Evolutionary conservation across 2,797 vertebrate species (phyloP).

Genomic region (Lindbergichthys nudifrons): DNA sequence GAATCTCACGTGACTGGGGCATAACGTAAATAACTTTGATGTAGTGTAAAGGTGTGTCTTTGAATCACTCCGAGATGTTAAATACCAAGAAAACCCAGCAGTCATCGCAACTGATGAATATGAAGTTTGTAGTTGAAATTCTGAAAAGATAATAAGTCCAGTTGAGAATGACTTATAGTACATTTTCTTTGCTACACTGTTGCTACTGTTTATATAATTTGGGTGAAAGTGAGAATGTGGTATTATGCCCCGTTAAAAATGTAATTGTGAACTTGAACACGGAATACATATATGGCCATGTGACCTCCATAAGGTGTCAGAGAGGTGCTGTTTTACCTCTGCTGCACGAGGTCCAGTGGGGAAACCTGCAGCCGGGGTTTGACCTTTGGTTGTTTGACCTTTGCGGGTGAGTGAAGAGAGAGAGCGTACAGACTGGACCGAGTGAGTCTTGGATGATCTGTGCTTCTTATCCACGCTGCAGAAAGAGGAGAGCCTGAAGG

Average conservation of each 20-base stretch:
- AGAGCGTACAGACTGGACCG: conserved; percentile 30
- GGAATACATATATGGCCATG: neutral
- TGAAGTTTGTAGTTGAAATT: neutral
- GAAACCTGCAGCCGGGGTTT: conserved; percentile 14
- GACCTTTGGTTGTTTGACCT: conserved; percentile 33
- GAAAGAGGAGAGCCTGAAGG: conserved; percentile 54
- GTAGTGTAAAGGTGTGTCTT: conserved; percentile 13
- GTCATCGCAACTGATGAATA: neutral
- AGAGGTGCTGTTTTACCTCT: conserved; percentile 66
- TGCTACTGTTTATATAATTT: neutral
- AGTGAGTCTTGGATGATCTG: conserved; percentile 30
- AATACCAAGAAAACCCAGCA: conserved; percentile 31
- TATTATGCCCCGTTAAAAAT: neutral
- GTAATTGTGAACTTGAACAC: conserved; percentile 1
- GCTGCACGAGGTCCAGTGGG: conserved; percentile 12
- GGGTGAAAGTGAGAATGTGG: neutral
- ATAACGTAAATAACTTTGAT: conserved; percentile 20
- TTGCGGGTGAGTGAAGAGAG: conserved; percentile 22
- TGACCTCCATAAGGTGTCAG: neutral
- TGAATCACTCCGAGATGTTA: conserved; percentile 39
- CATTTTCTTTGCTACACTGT: accelerated
- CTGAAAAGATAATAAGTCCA: neutral
- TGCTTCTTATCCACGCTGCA: conserved; percentile 49
- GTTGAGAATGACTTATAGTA: neutral
- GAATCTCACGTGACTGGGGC: conserved; percentile 36